A percentile compares a stretch with the other conserved stretches of the same genome.
Evolutionary conservation across 2,888 invertebrate genomes (phyloP).

Genomic region (Branchellion lobata): DNA sequence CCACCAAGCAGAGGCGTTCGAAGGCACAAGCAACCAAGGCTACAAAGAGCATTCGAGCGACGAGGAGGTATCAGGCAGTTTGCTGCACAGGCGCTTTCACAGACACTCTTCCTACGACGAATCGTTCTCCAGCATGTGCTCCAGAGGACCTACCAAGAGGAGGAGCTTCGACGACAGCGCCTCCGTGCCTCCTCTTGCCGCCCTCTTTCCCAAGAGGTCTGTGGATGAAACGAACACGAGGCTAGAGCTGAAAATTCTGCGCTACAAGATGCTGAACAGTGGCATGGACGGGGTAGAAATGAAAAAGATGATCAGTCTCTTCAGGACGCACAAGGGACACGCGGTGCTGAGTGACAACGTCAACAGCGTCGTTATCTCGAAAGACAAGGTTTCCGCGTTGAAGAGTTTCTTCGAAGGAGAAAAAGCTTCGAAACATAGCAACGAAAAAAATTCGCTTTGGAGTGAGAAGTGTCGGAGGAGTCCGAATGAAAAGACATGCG

Average conservation of each 20-base stretch:
- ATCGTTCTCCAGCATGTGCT: neutral
- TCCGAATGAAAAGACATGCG: no score
- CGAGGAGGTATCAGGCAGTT: neutral
- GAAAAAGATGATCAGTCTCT: neutral
- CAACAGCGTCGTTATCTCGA: slow-evolving; percentile 39
- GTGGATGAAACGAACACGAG: neutral
- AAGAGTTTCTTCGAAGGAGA: slow-evolving; percentile 38
- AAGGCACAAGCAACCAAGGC: no score
- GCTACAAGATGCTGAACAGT: neutral
- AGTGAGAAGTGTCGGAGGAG: no score
- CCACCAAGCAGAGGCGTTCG: no score
- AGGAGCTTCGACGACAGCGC: neutral
- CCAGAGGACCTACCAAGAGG: neutral
- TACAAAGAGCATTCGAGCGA: neutral
- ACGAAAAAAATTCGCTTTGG: no score
- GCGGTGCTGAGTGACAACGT: slow-evolving; percentile 5
- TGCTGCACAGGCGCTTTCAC: neutral
- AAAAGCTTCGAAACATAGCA: neutral
- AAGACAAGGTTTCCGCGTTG: slow-evolving; percentile 40
- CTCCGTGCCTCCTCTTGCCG: neutral
- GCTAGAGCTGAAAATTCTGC: neutral
- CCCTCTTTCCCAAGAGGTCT: neutral
- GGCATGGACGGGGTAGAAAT: neutral
- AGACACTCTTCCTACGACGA: neutral
- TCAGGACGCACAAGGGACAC: neutral